Evolutionary conservation across 2,797 vertebrate genomes (phyloP), one percentile per base, ranked within the genome.

Genomic region (Agapornis canus): DNA sequence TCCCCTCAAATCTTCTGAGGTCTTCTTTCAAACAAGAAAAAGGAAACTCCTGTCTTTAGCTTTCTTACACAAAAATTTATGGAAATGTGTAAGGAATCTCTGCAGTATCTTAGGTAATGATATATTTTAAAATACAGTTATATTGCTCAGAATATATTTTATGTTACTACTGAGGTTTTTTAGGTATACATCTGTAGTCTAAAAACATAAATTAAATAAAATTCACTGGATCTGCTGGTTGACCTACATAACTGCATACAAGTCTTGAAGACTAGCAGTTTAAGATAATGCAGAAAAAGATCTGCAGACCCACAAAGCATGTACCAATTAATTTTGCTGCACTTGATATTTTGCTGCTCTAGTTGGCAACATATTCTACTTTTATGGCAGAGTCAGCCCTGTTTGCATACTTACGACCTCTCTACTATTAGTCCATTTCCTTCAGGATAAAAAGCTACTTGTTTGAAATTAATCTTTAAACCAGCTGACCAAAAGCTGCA

Each of bases 401-500:
- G 82, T 82, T 94, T 91, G 56, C 56, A 60, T 82, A 77, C 71
- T 90, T 96, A 96, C 32, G 86, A 95, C 84, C 85, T 93, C 64
- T 81, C 85, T 94, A 92, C 86, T 96, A 91, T 96, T 95, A 95
- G 63, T 87, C 78, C 52, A 90, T 96, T 97, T 96, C 71, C 96
- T 97, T 95, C 92, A 96, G 88, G 94, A 86, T 91, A 97, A 96
- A 91, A 89, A 66, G 40, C 64, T 89, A 84, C 93, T 92, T 92
- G 86, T 93, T 97, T 95, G 82, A 97, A 97, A 97, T 97, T 96
- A 97, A 96, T 97, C 96, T 95, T 93, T 92, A 96, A 97, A 94
- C 78, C 87, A 92, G 84, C 95, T 94, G 95, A 97, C 90, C 91
- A 92, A 93, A 97, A 96, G 75, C 83, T 97, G 95, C 83, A 86